These are phyloP conservation scores for Drosophila suboccidentalis DNA, from an alignment of 2,888 invertebrate genomes.

Conservation along the genomic window DNA sequence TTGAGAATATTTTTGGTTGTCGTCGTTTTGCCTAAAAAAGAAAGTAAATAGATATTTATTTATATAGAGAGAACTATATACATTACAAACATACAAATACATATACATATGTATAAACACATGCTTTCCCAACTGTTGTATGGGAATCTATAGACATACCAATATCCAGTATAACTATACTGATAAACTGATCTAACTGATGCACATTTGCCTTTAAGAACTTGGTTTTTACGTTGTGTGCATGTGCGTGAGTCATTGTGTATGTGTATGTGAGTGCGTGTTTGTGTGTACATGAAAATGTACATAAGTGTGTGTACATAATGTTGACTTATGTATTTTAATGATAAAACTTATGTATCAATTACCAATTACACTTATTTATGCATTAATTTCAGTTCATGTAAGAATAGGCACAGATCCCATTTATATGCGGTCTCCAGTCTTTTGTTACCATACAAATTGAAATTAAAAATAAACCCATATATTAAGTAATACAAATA, in stretches of 20 bases:
- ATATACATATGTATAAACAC: slow-evolving; percentile 4
- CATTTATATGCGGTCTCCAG: slow-evolving; percentile 41
- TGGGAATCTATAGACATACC: slow-evolving; percentile 8
- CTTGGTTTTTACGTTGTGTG: slow-evolving; percentile 18
- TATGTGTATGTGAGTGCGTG: slow-evolving; percentile 12
- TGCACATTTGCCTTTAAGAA: slow-evolving; percentile 47
- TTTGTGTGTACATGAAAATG: slow-evolving; percentile 1
- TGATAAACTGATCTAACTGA: slow-evolving; percentile 24
- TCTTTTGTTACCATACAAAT: slow-evolving; percentile 47
- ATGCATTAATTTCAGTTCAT: slow-evolving; percentile 43
- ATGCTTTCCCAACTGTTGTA: slow-evolving; percentile 22
- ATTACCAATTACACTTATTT: slow-evolving; percentile 53
- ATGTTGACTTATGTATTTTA: slow-evolving; percentile 37
- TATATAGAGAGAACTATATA: slow-evolving; percentile 21
- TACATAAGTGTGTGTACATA: slow-evolving; percentile 6
- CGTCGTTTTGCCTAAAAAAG: slow-evolving; percentile 38
- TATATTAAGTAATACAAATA: slow-evolving; percentile 30
- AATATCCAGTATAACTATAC: neutral
- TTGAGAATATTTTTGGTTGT: slow-evolving; percentile 58
- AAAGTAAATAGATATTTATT: slow-evolving; percentile 35
- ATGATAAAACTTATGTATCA: slow-evolving; percentile 47
- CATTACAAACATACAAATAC: slow-evolving; percentile 11
- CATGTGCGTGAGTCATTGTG: slow-evolving; percentile 16
- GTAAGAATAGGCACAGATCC: slow-evolving; percentile 39
- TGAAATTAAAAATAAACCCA: slow-evolving; percentile 49